A percentile compares a stretch with the other conserved stretches of the same genome.
Conservation (phyloP, 2,113 vertebrate species). For the Acanthochromis polyacanthus region DNA sequence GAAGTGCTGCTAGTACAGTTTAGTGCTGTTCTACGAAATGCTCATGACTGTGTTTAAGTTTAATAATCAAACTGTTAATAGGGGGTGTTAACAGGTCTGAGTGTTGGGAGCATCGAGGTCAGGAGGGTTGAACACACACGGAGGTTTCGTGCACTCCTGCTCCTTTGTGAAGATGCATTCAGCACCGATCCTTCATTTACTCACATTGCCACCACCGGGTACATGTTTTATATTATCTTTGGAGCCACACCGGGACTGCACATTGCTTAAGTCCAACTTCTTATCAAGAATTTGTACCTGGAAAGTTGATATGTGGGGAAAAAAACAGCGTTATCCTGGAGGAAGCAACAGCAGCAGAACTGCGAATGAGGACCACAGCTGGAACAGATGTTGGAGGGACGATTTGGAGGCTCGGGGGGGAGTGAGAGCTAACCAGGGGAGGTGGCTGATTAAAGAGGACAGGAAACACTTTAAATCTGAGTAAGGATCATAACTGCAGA, state of each 20-base stretch:
- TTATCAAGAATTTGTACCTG: slow-evolving; percentile 96
- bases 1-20: background rate
- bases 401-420: slow-evolving; percentile 14
- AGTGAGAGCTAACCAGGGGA: background rate
- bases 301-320: slow-evolving; percentile 63
- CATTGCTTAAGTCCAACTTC: slow-evolving; percentile 95
- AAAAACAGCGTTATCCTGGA: slow-evolving; percentile 59
- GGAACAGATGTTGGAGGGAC: slow-evolving; percentile 2
- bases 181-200: slow-evolving; percentile 71
- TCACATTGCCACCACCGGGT: slow-evolving; percentile 95
- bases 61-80: slow-evolving; percentile 37
- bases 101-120: slow-evolving; percentile 12
- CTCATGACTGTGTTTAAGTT: slow-evolving; percentile 44
- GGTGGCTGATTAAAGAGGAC: slow-evolving; percentile 2
- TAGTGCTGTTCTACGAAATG: slow-evolving; percentile 42
- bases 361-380: slow-evolving; percentile 36
- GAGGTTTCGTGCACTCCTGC: slow-evolving; percentile 54
- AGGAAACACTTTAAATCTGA: background rate
- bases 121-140: slow-evolving; percentile 43
- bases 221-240: slow-evolving; percentile 98
- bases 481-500: slow-evolving; percentile 11
- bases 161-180: slow-evolving; percentile 58
- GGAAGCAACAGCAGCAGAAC: slow-evolving; percentile 25
- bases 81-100: slow-evolving; percentile 46
- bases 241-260: slow-evolving; percentile 96